Evolutionary conservation across 37 sponge, comb jelly and placozoan species (phyloP).

Genomic region (Cliona cf. orientalis): DNA sequence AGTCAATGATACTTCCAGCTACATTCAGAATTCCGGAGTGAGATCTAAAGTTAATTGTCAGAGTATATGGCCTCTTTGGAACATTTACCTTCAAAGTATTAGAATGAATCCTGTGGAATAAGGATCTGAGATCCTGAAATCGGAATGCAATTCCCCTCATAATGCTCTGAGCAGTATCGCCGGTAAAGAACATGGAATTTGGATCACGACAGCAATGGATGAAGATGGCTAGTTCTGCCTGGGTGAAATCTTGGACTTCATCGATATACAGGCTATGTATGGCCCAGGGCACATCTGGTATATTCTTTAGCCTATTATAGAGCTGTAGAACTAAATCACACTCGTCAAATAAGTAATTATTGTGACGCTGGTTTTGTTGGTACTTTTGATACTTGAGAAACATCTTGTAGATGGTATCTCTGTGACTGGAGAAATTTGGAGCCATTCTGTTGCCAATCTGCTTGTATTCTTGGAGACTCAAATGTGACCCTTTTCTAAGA

Average conservation of each 20-base stretch:
- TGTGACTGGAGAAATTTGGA: conserved; percentile 64
- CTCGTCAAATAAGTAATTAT: conserved; percentile 63
- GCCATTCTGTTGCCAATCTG: conserved; percentile 76
- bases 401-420: conserved; percentile 65
- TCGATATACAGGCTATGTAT: conserved; percentile 85
- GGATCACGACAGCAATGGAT: conserved; percentile 73
- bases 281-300: conserved; percentile 53
- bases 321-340: conserved; percentile 73
- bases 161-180: conserved; percentile 88
- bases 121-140: conserved; percentile 76
- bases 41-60: conserved; percentile 80
- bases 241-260: conserved; percentile 89
- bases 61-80: conserved; percentile 30
- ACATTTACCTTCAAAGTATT: neutral
- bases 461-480: conserved; percentile 59
- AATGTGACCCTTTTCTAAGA: conserved; percentile 41
- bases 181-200: conserved; percentile 79
- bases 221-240: conserved; percentile 76
- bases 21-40: conserved; percentile 82
- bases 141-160: conserved; percentile 89
- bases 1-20: conserved; percentile 76
- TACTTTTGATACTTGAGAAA: conserved; percentile 55
- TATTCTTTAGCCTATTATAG: conserved; percentile 36
- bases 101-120: conserved; percentile 41
- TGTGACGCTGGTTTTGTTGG: conserved; percentile 33